phyloP scores from a whole-genome alignment of 2,113 vertebrate genomes.

The Oxyruncus cristatus region DNA sequence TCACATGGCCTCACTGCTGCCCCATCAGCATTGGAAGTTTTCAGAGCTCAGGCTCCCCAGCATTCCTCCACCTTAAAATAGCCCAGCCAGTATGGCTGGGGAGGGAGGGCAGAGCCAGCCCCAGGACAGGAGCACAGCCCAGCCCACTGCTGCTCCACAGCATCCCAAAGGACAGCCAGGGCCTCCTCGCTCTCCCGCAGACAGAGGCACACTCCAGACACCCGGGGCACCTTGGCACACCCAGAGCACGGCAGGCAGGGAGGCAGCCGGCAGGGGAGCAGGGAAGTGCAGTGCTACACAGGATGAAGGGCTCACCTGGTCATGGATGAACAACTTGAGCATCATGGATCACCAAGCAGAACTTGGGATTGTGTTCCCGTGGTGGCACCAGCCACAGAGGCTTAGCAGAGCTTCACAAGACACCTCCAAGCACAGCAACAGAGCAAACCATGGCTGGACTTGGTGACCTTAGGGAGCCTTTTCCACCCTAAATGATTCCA shows the following conservation, averaged over 20 bases:
- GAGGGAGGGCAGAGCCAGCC: not conserved
- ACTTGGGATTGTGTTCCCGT: rapidly evolving
- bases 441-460: rapidly evolving
- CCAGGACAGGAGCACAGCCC: not conserved
- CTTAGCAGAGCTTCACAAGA: not conserved
- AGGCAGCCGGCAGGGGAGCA: rapidly evolving
- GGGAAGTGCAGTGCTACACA: rapidly evolving
- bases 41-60: not conserved
- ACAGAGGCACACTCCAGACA: rapidly evolving
- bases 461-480: not conserved
- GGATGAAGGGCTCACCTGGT: rapidly evolving
- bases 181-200: rapidly evolving
- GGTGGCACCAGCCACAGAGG: rapidly evolving
- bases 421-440: not conserved
- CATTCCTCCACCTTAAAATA: not conserved
- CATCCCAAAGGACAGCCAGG: rapidly evolving
- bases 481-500: rapidly evolving
- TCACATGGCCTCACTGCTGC: rapidly evolving
- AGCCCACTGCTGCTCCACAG: rapidly evolving
- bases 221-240: rapidly evolving
- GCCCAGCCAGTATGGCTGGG: rapidly evolving
- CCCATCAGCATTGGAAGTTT: rapidly evolving
- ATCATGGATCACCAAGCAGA: rapidly evolving
- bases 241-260: not conserved
- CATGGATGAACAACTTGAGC: rapidly evolving